Conservation (phyloP, 2,113 vertebrate species). For the Salminus brasiliensis region DNA sequence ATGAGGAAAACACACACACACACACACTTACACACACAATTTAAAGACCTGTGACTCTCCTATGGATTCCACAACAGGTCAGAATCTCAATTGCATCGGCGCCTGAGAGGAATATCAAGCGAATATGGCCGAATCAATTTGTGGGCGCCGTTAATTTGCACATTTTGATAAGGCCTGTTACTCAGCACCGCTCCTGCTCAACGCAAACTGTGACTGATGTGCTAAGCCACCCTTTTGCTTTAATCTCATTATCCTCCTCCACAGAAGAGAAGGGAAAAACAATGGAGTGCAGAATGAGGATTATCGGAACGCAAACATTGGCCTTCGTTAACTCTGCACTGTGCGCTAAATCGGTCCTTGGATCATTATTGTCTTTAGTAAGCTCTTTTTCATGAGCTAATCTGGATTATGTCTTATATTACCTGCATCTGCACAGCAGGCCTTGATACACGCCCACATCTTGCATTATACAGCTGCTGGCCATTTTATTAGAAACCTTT, state of each 20-base stretch:
- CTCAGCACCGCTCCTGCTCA: constrained; percentile 33
- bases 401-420: not conserved
- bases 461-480: no score
- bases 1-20: not conserved
- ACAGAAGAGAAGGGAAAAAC: not conserved
- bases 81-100: constrained; percentile 20
- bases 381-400: not conserved
- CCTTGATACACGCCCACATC: not conserved
- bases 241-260: constrained; percentile 28
- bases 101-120: constrained; percentile 51
- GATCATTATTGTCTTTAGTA: not conserved
- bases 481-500: no score
- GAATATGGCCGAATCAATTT: constrained; percentile 32
- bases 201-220: constrained; percentile 33
- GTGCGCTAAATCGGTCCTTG: not conserved
- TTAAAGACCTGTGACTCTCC: not conserved
- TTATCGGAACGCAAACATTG: not conserved
- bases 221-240: constrained; percentile 29
- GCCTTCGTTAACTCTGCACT: not conserved
- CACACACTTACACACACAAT: not conserved
- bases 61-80: constrained; percentile 22
- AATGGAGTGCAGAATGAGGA: not conserved
- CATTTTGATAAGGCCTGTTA: constrained; percentile 45
- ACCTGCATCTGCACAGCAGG: not conserved
- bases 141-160: constrained; percentile 43